These are phyloP conservation scores for Turritopsis dohrnii DNA, from an alignment of 30 jellyfish, hydroid and myxozoan genomes.

Conservation along the genomic window DNA sequence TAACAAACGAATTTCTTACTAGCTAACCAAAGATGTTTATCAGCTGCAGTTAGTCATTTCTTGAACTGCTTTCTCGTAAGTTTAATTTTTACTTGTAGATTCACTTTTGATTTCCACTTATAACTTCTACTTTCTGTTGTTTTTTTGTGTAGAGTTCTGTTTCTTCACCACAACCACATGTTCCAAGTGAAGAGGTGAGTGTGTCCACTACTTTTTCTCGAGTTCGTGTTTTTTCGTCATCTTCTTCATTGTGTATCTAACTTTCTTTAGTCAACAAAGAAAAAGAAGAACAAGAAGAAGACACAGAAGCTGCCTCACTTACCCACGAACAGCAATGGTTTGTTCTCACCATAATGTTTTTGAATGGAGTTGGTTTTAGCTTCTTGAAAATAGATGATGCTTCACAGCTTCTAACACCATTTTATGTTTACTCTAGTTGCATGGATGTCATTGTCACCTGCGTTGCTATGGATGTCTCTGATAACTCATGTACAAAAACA, in stretches of 20 bases:
- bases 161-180: slow-evolving; percentile 87
- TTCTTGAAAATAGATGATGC: too few relatives aligned
- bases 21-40: slow-evolving; percentile 72
- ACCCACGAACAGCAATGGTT: slow-evolving; percentile 31
- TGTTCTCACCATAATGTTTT: not conserved
- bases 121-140: not conserved
- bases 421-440: slow-evolving; percentile 48
- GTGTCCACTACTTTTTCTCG: not conserved
- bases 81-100: not conserved
- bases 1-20: not conserved
- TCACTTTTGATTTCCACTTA: not conserved
- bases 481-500: slow-evolving; percentile 50
- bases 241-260: not conserved
- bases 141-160: slow-evolving; percentile 59
- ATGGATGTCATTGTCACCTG: slow-evolving; percentile 84
- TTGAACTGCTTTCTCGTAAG: slow-evolving; percentile 88
- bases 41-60: slow-evolving; percentile 91
- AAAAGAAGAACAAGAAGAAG: slow-evolving; percentile 73
- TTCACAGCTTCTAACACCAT: not conserved
- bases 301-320: slow-evolving; percentile 44
- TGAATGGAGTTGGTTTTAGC: too few relatives aligned
- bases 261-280: slow-evolving; percentile 47
- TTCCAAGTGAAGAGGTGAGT: slow-evolving; percentile 86
- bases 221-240: not conserved
- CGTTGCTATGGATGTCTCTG: slow-evolving; percentile 71